phyloP scores from a whole-genome alignment of 64 coral and sea anemone species.

The Montipora efflorescens region DNA sequence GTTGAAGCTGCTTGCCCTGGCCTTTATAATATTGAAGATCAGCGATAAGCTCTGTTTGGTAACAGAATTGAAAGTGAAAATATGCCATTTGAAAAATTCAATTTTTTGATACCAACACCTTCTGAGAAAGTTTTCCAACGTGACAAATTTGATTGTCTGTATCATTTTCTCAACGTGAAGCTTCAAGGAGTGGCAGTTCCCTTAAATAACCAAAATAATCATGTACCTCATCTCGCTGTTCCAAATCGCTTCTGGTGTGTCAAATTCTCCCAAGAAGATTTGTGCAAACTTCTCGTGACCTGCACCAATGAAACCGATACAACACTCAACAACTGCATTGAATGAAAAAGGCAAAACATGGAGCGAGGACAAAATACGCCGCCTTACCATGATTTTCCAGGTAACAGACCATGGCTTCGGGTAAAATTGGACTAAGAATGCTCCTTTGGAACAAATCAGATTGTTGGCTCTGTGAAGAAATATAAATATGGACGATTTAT shows the following conservation, averaged over 20 bases:
- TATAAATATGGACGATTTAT: not conserved
- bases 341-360: not conserved
- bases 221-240: conserved; percentile 94
- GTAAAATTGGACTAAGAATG: conserved; percentile 80
- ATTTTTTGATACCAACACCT: too few relatives aligned
- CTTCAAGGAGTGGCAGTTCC: too few relatives aligned
- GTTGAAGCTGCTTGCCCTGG: too few relatives aligned
- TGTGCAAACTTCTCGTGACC: conserved; percentile 94
- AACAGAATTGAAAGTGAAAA: too few relatives aligned
- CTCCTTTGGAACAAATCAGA: conserved; percentile 89
- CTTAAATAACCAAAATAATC: not conserved
- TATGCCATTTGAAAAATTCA: too few relatives aligned
- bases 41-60: too few relatives aligned
- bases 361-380: too few relatives aligned
- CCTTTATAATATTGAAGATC: too few relatives aligned
- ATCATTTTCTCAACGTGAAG: too few relatives aligned
- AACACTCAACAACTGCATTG: not conserved
- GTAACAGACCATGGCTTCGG: conserved; percentile 98
- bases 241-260: conserved; percentile 98
- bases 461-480: conserved; percentile 75
- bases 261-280: conserved; percentile 96
- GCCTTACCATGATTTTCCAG: conserved; percentile 89
- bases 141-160: too few relatives aligned
- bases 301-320: not conserved
- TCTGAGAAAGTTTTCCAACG: too few relatives aligned